These are phyloP conservation scores for Baryphthengus martii DNA, from an alignment of 2,113 vertebrate species.

Conservation along the genomic window DNA sequence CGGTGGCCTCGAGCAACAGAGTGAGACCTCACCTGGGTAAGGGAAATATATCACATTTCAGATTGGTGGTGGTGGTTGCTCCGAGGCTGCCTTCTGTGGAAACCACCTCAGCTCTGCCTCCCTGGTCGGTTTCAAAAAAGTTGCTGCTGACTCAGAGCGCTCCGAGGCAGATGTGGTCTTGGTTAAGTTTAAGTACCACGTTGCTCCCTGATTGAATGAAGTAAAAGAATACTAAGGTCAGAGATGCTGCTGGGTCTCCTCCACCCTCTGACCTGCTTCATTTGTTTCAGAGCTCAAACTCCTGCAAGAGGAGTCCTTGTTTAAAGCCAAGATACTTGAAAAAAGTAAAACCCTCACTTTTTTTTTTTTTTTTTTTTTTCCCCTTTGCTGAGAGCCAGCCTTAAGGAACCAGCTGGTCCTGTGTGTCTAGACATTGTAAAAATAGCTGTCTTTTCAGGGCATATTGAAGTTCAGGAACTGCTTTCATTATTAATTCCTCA, in stretches of 20 bases:
- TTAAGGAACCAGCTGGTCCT: not conserved
- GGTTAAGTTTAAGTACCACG: not conserved
- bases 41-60: no score
- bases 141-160: not conserved
- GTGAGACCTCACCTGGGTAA: no score
- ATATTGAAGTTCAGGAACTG: not conserved
- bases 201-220: not conserved
- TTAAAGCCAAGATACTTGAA: not conserved
- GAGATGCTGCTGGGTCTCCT: not conserved
- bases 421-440: slow-evolving; percentile 39
- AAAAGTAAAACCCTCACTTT: not conserved
- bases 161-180: not conserved
- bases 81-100: no score
- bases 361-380: not conserved
- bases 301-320: not conserved
- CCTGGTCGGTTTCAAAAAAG: no score
- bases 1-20: not conserved
- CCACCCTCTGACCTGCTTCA: not conserved
- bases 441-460: slow-evolving; percentile 24
- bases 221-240: not conserved
- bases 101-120: no score
- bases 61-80: no score
- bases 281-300: not conserved
- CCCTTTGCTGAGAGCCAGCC: not conserved
- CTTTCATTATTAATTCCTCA: slow-evolving; percentile 47